phyloP scores from a whole-genome alignment of 2,888 invertebrate genomes.

The Drosophila birchii region DNA sequence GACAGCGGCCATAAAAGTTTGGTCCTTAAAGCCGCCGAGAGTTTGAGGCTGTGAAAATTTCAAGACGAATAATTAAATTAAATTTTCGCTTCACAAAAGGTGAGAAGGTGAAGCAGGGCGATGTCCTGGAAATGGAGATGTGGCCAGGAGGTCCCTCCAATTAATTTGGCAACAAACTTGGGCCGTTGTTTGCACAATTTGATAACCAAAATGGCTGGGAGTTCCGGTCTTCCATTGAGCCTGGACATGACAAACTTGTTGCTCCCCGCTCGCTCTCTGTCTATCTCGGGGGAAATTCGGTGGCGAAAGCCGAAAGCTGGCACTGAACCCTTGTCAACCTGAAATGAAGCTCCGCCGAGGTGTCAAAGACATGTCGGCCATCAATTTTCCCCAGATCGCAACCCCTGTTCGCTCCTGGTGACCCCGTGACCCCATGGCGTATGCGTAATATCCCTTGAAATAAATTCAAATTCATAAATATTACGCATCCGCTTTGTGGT shows the following conservation, averaged over 20 bases:
- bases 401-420: conserved; percentile 40
- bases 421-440: conserved; percentile 44
- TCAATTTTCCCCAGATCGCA: conserved; percentile 51
- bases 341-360: conserved; percentile 60
- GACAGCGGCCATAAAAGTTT: conserved; percentile 66
- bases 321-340: conserved; percentile 67
- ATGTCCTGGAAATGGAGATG: conserved; percentile 1
- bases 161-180: conserved; percentile 68
- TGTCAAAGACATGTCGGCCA: conserved; percentile 67
- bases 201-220: conserved; percentile 47
- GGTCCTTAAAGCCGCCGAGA: conserved; percentile 7
- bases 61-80: conserved; percentile 61
- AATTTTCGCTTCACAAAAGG: conserved; percentile 27
- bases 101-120: not conserved
- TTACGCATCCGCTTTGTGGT: conserved; percentile 13
- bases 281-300: conserved; percentile 24
- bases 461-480: conserved; percentile 36
- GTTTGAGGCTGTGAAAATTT: conserved; percentile 8
- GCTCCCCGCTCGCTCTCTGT: conserved; percentile 20
- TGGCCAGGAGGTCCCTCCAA: conserved; percentile 55
- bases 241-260: conserved; percentile 56
- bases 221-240: conserved; percentile 6
- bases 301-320: conserved; percentile 20
- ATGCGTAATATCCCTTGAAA: conserved; percentile 45
- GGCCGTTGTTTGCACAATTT: conserved; percentile 67